Evolutionary conservation across 2,888 invertebrate species (phyloP).

Genomic region (Eilema griseolum): DNA sequence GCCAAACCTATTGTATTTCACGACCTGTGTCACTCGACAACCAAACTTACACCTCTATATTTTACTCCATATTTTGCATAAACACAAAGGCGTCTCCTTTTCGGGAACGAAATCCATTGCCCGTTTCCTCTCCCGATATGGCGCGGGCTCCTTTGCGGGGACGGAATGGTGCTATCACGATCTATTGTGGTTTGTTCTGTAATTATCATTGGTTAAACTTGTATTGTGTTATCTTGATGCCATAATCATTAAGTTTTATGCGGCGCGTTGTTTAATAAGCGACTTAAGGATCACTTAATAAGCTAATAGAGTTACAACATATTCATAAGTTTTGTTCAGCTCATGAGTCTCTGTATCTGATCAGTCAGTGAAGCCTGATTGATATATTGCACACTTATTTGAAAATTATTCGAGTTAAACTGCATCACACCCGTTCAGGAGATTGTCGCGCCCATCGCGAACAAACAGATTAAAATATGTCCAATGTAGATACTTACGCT

Average conservation of each 20-base stretch:
- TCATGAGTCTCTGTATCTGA: too few species aligned
- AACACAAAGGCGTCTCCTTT: constrained; percentile 66
- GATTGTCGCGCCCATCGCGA: too few species aligned
- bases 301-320: not conserved
- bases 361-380: too few species aligned
- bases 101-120: constrained; percentile 54
- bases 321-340: too few species aligned
- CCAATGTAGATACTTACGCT: too few species aligned
- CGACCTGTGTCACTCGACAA: constrained; percentile 12
- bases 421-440: too few species aligned
- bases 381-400: too few species aligned
- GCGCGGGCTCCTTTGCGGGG: constrained; percentile 50
- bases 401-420: too few species aligned
- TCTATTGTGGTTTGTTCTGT: constrained; percentile 61
- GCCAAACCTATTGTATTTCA: constrained; percentile 28
- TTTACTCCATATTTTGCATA: constrained; percentile 55
- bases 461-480: too few species aligned
- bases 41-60: constrained; percentile 40
- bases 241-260: constrained; percentile 18
- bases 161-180: constrained; percentile 52
- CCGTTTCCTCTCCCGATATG: constrained; percentile 66
- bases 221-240: constrained; percentile 30
- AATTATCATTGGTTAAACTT: constrained; percentile 35
- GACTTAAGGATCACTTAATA: not conserved
- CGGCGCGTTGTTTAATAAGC: not conserved